These are phyloP conservation scores for Hemicentrotus pulcherrimus DNA, from an alignment of 35 echinoderm and acorn worm species.

Conservation along the genomic window DNA sequence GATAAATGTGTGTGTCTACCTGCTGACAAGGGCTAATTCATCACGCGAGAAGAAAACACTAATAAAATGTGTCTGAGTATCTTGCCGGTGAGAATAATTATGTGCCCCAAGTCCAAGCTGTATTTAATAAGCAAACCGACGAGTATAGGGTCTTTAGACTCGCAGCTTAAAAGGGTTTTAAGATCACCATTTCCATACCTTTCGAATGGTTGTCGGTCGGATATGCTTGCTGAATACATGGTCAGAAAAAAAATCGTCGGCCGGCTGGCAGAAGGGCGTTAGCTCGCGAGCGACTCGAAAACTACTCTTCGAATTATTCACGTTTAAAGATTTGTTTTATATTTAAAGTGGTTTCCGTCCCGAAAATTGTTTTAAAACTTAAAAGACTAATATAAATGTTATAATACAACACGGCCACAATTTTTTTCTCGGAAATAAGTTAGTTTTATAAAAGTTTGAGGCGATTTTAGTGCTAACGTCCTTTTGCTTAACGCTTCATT, in stretches of 20 bases:
- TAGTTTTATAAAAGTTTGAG: too few relatives aligned
- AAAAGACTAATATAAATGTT: too few relatives aligned
- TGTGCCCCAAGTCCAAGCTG: not conserved
- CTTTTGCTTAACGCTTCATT: too few relatives aligned
- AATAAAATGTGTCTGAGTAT: not conserved
- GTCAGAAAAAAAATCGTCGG: not conserved
- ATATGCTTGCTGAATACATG: not conserved
- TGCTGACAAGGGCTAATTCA: conserved; percentile 2
- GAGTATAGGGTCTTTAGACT: not conserved
- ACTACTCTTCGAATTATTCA: too few relatives aligned
- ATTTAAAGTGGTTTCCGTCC: too few relatives aligned
- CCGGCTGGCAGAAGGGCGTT: too few relatives aligned
- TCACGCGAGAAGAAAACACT: not conserved
- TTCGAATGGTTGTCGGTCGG: not conserved
- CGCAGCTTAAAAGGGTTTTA: not conserved
- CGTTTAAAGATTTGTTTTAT: too few relatives aligned
- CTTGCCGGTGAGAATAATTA: not conserved
- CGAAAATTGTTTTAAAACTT: too few relatives aligned
- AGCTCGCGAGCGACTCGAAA: too few relatives aligned
- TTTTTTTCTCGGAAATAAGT: too few relatives aligned
- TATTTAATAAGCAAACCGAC: not conserved
- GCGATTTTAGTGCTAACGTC: too few relatives aligned
- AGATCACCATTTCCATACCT: not conserved
- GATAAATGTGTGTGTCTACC: not conserved
- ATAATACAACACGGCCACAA: too few relatives aligned